Percentiles rank a stretch among this genome's conserved stretches.
These are phyloP conservation scores for Rhagoletis pomonella DNA, from an alignment of 1,140 invertebrate genomes.

Conservation along the genomic window DNA sequence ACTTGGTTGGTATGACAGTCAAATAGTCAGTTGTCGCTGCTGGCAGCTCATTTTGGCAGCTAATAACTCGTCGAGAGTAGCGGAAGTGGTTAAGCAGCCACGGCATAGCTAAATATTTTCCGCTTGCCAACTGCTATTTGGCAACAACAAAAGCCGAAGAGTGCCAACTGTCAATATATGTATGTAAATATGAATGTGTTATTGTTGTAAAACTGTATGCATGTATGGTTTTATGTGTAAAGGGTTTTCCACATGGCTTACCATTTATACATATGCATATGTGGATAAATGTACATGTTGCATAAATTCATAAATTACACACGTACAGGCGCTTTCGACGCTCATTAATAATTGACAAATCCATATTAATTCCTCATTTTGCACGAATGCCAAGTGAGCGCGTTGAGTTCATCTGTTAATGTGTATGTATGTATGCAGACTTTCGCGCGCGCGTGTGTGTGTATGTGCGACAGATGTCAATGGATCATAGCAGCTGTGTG, in stretches of 20 bases:
- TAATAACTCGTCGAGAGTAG: background rate
- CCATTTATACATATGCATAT: background rate
- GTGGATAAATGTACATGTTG: background rate
- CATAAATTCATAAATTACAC: slow-evolving; percentile 30
- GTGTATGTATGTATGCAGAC: background rate
- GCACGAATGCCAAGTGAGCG: slow-evolving; percentile 25
- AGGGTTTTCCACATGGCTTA: no score
- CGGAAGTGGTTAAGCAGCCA: background rate
- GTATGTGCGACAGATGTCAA: background rate
- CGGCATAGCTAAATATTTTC: background rate
- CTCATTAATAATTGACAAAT: slow-evolving; percentile 51
- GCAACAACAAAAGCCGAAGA: background rate
- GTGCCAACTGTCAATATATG: background rate
- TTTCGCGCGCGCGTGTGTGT: background rate
- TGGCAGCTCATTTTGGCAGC: background rate
- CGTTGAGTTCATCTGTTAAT: background rate
- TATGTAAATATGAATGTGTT: background rate
- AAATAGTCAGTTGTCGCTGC: background rate
- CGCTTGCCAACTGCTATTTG: slow-evolving; percentile 12
- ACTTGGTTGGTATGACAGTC: background rate
- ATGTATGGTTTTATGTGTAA: background rate
- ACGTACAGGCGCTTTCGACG: background rate
- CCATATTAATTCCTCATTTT: slow-evolving; percentile 52
- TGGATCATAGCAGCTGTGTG: slow-evolving; percentile 22
- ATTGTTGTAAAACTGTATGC: background rate